Evolutionary conservation across 2,888 invertebrate genomes (phyloP).

Genomic region (Petrolisthes manimaculis): DNA sequence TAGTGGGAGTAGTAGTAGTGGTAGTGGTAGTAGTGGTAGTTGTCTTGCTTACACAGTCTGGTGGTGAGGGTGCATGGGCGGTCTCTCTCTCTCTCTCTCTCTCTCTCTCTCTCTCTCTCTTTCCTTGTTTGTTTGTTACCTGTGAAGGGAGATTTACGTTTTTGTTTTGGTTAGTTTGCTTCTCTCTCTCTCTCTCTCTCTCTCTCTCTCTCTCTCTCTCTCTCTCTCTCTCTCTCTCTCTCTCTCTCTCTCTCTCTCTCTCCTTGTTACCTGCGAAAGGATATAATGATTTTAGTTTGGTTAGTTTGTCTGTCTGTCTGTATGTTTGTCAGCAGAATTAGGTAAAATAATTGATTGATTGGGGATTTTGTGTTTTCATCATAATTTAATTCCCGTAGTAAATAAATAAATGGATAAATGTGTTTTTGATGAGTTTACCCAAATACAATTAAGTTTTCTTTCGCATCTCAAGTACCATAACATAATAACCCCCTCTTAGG

Average conservation of each 20-base stretch:
- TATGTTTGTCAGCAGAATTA: neutral
- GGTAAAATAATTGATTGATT: too few relatives aligned
- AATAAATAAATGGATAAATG: too few relatives aligned
- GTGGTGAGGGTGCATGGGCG: neutral
- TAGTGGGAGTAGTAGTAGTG: neutral
- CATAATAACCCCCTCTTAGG: too few relatives aligned
- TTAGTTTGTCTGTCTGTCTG: neutral
- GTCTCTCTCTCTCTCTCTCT: neutral
- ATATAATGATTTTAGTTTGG: neutral
- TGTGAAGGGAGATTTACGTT: too few relatives aligned
- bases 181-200: neutral
- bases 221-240: neutral
- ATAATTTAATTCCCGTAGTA: too few relatives aligned
- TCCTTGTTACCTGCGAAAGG: neutral
- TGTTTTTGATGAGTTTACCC: too few relatives aligned
- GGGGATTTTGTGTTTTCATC: too few relatives aligned
- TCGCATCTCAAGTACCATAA: too few relatives aligned
- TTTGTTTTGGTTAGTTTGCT: too few relatives aligned
- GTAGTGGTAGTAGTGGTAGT: neutral
- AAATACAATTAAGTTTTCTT: too few relatives aligned
- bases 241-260: neutral
- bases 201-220: neutral
- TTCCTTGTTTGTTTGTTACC: neutral
- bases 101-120: neutral
- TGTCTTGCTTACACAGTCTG: neutral